phyloP scores from a whole-genome alignment of 2,888 invertebrate species.

The Tenthredo scrophulariae region DNA sequence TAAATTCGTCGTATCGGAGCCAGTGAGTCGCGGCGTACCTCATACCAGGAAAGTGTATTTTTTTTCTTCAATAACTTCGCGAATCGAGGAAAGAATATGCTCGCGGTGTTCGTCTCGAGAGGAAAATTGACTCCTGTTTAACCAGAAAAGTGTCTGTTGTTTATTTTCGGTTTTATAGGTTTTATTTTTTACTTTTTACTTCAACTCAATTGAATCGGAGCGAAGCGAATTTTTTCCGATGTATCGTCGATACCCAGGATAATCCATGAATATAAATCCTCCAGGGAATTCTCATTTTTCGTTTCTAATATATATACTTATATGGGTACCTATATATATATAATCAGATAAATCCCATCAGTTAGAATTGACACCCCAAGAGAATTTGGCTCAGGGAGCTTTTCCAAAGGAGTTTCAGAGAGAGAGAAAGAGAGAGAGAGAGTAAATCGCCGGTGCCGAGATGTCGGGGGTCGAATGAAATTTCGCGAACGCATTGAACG shows the following conservation, averaged over 20 bases:
- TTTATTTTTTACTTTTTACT: not conserved
- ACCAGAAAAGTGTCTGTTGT: not conserved
- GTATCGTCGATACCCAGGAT: not conserved
- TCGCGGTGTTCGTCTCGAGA: not conserved
- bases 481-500: not conserved
- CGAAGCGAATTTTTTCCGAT: not conserved
- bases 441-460: slow-evolving; percentile 4
- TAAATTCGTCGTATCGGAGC: not conserved
- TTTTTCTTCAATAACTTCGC: not conserved
- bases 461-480: slow-evolving; percentile 15
- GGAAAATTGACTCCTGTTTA: not conserved
- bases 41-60: not conserved
- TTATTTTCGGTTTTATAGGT: not conserved
- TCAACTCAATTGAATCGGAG: not conserved
- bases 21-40: not conserved
- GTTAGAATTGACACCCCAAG: not conserved
- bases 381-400: not conserved
- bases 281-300: not conserved
- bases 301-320: not conserved
- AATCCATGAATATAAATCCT: not conserved
- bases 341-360: slow-evolving; percentile 4
- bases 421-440: not conserved
- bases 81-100: not conserved
- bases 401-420: not conserved
- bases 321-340: not conserved